Base-by-base conservation (phyloP, 2,888 invertebrate genomes). In the Rhynchonema sp. region DNA sequence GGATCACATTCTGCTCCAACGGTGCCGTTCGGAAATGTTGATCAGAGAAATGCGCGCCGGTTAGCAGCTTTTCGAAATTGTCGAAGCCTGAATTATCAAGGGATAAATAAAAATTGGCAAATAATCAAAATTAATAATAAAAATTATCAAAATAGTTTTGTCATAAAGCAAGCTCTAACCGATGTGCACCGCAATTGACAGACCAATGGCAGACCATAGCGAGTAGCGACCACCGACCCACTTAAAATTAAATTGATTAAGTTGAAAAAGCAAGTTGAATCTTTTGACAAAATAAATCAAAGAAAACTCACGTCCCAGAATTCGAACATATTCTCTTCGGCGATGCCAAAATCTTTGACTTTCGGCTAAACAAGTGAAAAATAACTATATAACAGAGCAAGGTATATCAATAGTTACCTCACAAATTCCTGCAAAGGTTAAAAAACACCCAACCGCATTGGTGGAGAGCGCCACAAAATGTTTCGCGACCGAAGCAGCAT, bases 191-290 rank as follows among this genome's bases (percentile, higher is more conserved):
- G 86, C 86, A 74, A 99, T 94, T 2, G 94, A 91, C 26, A 99
- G 79, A 46, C 98, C 98, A 76, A 99, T 99, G 2, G 98, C 98
- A 0, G 96, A 98, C 98, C 98, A 98, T 17, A 98, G 79, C 0
- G 96, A 98, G 72, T 82, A 89, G 71, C 98, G 84, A 67, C 98
- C 98, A 46, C 98, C 98, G 55, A 98, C 98, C 94, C 96, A 98
- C 77, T 78, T 66, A 66, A 69, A 60, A 46, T 23, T 17, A 23
- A 2, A 1, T 20, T 20, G 38, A 9, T 20, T 20, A 20, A 38
- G 13, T 20, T 13, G 9, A 20, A 9, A 38, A 38, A 13, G 38
- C 9, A 9, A 9, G 20, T n/a, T n/a, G n/a, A n/a, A n/a, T n/a
- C n/a, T n/a, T n/a, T n/a, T n/a, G n/a, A n/a, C n/a, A n/a, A n/a